phyloP scores from a whole-genome alignment of 2,888 invertebrate genomes.

The Mantis religiosa region DNA sequence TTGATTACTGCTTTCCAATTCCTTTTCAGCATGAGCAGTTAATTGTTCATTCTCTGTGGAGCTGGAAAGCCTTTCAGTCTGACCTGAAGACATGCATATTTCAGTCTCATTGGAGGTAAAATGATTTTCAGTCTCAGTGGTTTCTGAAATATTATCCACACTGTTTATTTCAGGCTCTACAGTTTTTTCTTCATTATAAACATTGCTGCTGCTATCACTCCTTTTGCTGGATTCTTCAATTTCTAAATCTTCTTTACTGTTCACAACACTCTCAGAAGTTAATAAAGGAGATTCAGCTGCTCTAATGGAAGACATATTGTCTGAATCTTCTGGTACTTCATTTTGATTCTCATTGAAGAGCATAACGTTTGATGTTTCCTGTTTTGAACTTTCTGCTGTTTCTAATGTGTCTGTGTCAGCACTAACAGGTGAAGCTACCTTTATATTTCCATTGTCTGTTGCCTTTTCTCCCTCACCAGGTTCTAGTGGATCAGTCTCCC shows the following conservation, averaged over 20 bases:
- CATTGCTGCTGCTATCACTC: neutral
- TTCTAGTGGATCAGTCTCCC: neutral
- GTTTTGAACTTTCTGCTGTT: neutral
- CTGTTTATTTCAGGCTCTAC: neutral
- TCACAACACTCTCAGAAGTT: neutral
- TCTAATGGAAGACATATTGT: neutral
- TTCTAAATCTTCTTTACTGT: conserved; percentile 3
- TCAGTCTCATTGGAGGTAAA: neutral
- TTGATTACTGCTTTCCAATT: neutral
- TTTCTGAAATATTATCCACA: neutral
- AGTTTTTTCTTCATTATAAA: neutral
- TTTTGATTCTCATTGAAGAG: neutral
- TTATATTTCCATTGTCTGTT: neutral
- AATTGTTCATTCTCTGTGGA: neutral
- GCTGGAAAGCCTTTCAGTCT: neutral
- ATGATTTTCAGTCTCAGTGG: neutral
- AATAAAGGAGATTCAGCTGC: neutral
- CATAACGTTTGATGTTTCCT: neutral
- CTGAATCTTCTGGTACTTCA: conserved; percentile 32
- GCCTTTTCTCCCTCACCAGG: neutral
- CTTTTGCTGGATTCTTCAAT: neutral
- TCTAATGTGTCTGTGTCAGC: neutral
- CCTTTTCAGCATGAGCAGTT: neutral
- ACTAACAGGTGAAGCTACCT: neutral
- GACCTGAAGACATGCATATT: neutral